phyloP scores from a whole-genome alignment of 1,140 invertebrate species.

The Saccostrea echinata region DNA sequence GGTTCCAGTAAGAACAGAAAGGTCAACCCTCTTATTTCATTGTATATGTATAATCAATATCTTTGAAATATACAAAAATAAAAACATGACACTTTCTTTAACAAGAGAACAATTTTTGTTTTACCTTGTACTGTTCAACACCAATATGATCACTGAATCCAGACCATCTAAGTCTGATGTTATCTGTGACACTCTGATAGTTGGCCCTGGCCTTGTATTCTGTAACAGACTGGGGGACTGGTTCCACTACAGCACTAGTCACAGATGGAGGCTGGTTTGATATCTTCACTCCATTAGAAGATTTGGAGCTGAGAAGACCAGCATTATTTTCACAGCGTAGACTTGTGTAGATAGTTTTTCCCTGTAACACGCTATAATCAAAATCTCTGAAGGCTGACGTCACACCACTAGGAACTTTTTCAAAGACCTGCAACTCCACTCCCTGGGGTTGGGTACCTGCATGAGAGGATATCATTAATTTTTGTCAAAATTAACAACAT shows the following conservation, averaged over 20 bases:
- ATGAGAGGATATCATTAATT: too few relatives aligned
- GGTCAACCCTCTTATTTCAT: too few relatives aligned
- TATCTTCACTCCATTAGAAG: conserved; percentile 60
- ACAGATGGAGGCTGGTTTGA: not conserved
- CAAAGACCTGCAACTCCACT: conserved; percentile 34
- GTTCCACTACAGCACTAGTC: conserved; percentile 5
- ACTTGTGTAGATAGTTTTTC: conserved; percentile 46
- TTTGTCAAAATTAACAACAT: too few relatives aligned
- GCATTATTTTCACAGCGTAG: conserved; percentile 62
- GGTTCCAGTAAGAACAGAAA: too few relatives aligned
- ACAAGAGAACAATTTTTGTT: not conserved
- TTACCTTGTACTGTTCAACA: conserved; percentile 22
- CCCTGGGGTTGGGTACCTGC: conserved; percentile 29
- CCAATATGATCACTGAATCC: conserved; percentile 36
- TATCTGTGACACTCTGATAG: conserved; percentile 41
- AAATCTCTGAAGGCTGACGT: not conserved
- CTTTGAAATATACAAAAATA: too few relatives aligned
- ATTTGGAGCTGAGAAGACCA: conserved; percentile 43
- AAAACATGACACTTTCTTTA: too few relatives aligned
- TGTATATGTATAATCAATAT: too few relatives aligned
- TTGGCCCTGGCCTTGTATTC: conserved; percentile 42
- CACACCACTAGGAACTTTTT: not conserved
- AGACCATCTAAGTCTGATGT: conserved; percentile 28
- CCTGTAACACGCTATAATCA: not conserved
- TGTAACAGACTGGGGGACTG: conserved; percentile 12